Percentiles rank a stretch among this genome's conserved stretches.
These are phyloP conservation scores for Macropis europaea DNA, from an alignment of 2,888 invertebrate species.

Conservation along the genomic window DNA sequence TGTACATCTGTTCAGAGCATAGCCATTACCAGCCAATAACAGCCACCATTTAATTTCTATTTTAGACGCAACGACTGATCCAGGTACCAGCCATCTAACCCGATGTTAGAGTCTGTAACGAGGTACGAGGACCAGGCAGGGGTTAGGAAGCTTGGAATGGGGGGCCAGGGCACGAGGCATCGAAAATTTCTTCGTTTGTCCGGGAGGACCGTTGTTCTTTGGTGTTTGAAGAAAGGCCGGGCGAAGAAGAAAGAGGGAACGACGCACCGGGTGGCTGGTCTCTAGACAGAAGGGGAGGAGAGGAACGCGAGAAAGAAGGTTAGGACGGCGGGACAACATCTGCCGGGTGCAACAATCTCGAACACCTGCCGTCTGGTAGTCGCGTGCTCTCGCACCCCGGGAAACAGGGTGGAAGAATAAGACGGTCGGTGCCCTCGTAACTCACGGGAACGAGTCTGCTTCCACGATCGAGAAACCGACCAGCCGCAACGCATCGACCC, in stretches of 20 bases:
- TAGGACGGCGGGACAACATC: conserved; percentile 71
- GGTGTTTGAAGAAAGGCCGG: conserved; percentile 14
- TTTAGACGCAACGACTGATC: too few relatives aligned
- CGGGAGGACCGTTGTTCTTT: conserved; percentile 29
- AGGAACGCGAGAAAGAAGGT: conserved; percentile 51
- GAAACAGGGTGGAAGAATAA: conserved; percentile 63
- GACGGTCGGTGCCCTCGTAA: conserved; percentile 62
- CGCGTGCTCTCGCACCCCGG: conserved; percentile 74
- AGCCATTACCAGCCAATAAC: too few relatives aligned
- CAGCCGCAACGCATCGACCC: too few relatives aligned
- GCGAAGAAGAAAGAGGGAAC: conserved; percentile 33
- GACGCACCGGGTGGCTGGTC: conserved; percentile 37
- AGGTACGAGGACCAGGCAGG: background rate
- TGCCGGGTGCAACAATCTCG: conserved; percentile 77
- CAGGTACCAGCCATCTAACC: too few relatives aligned
- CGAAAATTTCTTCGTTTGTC: conserved; percentile 23
- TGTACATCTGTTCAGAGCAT: too few relatives aligned
- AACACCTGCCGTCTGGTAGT: conserved; percentile 78
- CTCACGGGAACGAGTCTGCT: conserved; percentile 44
- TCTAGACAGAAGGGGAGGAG: conserved; percentile 31
- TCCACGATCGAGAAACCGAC: background rate
- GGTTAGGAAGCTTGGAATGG: background rate
- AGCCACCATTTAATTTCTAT: too few relatives aligned
- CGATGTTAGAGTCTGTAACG: too few relatives aligned
- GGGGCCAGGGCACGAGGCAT: conserved; percentile 18